phyloP scores from a whole-genome alignment of 1,140 invertebrate species.

The Pygmarrhopalites habei region DNA sequence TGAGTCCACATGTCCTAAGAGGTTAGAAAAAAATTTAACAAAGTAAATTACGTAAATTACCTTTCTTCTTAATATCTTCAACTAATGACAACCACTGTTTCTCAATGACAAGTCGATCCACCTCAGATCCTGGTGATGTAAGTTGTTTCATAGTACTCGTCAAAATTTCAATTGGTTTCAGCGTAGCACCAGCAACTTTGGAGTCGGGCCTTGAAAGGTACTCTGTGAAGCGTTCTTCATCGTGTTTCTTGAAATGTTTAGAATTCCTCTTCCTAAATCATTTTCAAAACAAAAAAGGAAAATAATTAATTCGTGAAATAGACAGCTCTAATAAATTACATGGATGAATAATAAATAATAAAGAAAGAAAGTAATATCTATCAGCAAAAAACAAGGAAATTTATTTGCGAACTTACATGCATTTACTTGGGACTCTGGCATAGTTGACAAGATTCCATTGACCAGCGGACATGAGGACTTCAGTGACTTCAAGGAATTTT shows the following conservation, averaged over 20 bases:
- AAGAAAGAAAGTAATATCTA: too few species aligned
- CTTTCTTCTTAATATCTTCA: constrained; percentile 27
- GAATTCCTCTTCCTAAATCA: constrained; percentile 32
- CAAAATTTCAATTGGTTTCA: constrained; percentile 34
- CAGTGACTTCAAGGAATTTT: constrained; percentile 22
- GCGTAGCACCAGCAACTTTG: constrained; percentile 31
- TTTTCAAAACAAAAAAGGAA: too few species aligned
- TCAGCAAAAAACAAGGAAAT: too few species aligned
- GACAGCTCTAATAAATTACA: too few species aligned
- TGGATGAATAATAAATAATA: too few species aligned
- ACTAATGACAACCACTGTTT: constrained; percentile 32
- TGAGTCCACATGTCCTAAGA: too few species aligned
- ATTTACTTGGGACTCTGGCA: constrained; percentile 30
- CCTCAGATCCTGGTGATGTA: too few species aligned
- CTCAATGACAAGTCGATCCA: constrained; percentile 27
- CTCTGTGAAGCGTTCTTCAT: constrained; percentile 18
- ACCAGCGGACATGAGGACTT: constrained; percentile 24
- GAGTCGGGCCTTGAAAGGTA: constrained; percentile 14
- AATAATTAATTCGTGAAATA: too few species aligned
- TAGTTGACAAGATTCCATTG: constrained; percentile 33
- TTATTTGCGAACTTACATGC: too few species aligned
- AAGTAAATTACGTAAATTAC: background rate
- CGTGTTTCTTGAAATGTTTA: constrained; percentile 25
- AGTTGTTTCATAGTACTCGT: constrained; percentile 11
- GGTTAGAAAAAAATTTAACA: background rate